Conservation (phyloP, 2,113 vertebrate species). For the Ascaphus truei region DNA sequence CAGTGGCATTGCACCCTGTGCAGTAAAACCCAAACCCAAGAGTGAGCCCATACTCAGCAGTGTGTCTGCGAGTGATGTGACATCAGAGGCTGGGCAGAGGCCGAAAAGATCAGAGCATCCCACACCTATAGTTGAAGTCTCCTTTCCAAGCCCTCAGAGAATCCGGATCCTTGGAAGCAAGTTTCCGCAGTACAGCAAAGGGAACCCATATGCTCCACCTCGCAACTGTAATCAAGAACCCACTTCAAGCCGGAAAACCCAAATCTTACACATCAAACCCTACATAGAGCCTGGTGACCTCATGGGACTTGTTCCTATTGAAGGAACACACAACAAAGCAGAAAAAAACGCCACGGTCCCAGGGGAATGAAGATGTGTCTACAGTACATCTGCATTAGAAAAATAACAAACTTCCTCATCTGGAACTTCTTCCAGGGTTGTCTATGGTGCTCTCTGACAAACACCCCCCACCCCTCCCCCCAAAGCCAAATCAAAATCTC, state of each 20-base stretch:
- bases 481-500: too few species aligned
- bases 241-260: constrained; percentile 7
- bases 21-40: neutral
- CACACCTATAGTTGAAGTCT: neutral
- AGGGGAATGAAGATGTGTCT: neutral
- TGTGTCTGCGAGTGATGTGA: neutral
- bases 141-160: neutral
- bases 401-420: neutral
- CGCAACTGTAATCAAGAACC: constrained; percentile 12
- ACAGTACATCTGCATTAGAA: neutral
- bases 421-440: neutral
- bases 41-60: neutral
- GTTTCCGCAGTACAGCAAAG: neutral
- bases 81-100: neutral
- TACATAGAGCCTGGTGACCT: neutral
- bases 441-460: too few species aligned
- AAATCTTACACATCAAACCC: neutral
- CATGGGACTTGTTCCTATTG: neutral
- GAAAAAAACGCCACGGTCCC: neutral
- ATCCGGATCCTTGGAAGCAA: constrained; percentile 5
- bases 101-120: neutral
- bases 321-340: neutral
- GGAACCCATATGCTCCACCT: neutral
- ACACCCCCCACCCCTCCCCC: too few species aligned
- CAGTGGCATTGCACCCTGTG: neutral